Evolutionary conservation across 2,797 vertebrate species (phyloP).

Genomic region (Mus minutoides): DNA sequence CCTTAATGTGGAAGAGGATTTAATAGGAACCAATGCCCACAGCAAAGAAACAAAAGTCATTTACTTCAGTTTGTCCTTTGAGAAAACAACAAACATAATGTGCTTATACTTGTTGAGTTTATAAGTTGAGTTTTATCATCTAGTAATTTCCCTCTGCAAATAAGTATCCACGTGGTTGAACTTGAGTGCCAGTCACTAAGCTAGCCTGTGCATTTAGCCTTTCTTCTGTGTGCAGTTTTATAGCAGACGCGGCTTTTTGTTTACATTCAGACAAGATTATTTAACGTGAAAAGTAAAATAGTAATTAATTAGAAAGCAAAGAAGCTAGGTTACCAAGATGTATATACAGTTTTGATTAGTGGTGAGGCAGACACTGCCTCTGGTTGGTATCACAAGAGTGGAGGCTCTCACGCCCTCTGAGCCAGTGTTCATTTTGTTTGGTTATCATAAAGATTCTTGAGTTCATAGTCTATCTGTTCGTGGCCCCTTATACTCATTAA

Average conservation of each 20-base stretch:
- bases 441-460: neutral
- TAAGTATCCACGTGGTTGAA: neutral
- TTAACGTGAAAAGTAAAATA: slow-evolving; percentile 11
- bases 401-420: neutral
- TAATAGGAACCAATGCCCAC: neutral
- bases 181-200: neutral
- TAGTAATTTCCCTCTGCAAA: neutral
- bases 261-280: neutral
- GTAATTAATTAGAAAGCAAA: neutral
- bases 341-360: neutral
- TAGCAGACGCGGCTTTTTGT: neutral
- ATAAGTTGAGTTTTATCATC: neutral
- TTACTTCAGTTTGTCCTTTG: neutral
- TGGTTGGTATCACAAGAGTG: neutral
- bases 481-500: neutral
- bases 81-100: neutral
- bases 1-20: neutral
- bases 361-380: neutral
- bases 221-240: neutral
- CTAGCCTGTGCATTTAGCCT: neutral
- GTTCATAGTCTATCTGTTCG: neutral
- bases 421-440: neutral
- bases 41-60: neutral
- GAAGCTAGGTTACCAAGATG: neutral
- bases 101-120: neutral